Evolutionary conservation across 1,140 invertebrate genomes (phyloP).

Genomic region (Pomacea maculata): DNA sequence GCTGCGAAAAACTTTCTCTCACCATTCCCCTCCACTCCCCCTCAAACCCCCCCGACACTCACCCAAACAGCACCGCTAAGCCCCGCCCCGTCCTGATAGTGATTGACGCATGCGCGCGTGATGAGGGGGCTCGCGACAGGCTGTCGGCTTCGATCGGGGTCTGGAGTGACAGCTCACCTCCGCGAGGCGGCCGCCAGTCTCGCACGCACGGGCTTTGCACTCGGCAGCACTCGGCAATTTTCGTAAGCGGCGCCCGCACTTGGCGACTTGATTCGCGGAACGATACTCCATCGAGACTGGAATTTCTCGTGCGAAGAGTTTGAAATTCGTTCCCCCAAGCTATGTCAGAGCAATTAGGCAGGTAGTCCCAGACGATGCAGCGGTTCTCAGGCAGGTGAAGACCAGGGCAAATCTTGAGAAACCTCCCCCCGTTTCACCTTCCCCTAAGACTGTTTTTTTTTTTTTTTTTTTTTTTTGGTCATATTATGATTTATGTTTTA

Average conservation of each 20-base stretch:
- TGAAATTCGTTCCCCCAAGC: neutral
- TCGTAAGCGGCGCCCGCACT: neutral
- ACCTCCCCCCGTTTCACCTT: neutral
- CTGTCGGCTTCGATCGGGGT: conserved; percentile 5
- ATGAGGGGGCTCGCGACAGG: conserved; percentile 10
- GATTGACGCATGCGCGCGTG: conserved; percentile 12
- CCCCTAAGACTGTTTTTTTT: conserved; percentile 1
- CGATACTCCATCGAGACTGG: neutral
- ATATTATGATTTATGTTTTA: neutral
- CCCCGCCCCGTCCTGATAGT: conserved; percentile 5
- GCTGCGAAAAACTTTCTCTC: neutral
- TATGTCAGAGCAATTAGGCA: neutral
- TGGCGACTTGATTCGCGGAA: neutral
- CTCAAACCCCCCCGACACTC: neutral
- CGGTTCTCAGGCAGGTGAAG: neutral
- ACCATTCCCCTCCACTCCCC: neutral
- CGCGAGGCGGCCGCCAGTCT: conserved; percentile 1
- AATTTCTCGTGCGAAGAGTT: neutral
- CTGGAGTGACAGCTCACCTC: conserved; percentile 12
- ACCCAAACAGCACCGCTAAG: neutral
- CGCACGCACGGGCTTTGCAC: conserved; percentile 3
- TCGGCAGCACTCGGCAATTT: neutral
- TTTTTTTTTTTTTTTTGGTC: too few species aligned
- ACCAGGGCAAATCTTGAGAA: too few species aligned
- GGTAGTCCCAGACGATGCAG: neutral